Conservation (phyloP, 2,888 invertebrate genomes). For the Tineola bisselliella region DNA sequence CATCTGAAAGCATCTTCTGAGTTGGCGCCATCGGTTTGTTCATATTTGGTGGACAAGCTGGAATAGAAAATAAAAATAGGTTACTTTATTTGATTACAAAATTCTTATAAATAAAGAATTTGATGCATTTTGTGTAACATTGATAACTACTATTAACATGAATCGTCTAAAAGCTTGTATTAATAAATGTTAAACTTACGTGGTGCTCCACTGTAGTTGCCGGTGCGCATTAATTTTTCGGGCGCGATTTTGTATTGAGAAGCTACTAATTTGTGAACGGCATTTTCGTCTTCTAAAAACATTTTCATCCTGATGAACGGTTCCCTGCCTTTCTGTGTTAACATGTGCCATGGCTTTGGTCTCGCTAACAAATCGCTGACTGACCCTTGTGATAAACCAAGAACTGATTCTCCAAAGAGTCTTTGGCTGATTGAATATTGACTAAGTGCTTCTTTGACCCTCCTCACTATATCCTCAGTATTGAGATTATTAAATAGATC, state of each 20-base stretch:
- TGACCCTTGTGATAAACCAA: slow-evolving; percentile 95
- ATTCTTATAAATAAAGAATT: too few relatives aligned
- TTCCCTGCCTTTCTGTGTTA: slow-evolving; percentile 96
- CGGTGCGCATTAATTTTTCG: slow-evolving; percentile 96
- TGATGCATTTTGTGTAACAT: too few relatives aligned
- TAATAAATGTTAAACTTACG: slow-evolving; percentile 69
- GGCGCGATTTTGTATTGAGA: slow-evolving; percentile 98
- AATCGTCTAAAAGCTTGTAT: too few relatives aligned
- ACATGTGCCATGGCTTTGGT: slow-evolving; percentile 99
- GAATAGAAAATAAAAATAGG: slow-evolving; percentile 20
- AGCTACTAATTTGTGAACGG: slow-evolving; percentile 93
- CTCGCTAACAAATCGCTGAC: slow-evolving; percentile 96
- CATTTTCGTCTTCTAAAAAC: slow-evolving; percentile 95
- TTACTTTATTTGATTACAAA: too few relatives aligned
- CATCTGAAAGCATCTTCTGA: slow-evolving; percentile 80
- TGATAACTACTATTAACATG: too few relatives aligned
- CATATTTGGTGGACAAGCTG: slow-evolving; percentile 73
- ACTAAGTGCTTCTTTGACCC: slow-evolving; percentile 93
- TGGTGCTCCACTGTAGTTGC: slow-evolving; percentile 87
- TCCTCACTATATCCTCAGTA: slow-evolving; percentile 97
- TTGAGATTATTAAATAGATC: slow-evolving; percentile 97
- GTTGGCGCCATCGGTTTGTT: slow-evolving; percentile 82
- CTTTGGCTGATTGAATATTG: slow-evolving; percentile 98
- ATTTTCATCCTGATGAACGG: slow-evolving; percentile 98
- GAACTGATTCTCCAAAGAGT: slow-evolving; percentile 97